Base-by-base conservation (phyloP, 53 echinoderm and acorn worm species). In the Luidia sarsii region DNA sequence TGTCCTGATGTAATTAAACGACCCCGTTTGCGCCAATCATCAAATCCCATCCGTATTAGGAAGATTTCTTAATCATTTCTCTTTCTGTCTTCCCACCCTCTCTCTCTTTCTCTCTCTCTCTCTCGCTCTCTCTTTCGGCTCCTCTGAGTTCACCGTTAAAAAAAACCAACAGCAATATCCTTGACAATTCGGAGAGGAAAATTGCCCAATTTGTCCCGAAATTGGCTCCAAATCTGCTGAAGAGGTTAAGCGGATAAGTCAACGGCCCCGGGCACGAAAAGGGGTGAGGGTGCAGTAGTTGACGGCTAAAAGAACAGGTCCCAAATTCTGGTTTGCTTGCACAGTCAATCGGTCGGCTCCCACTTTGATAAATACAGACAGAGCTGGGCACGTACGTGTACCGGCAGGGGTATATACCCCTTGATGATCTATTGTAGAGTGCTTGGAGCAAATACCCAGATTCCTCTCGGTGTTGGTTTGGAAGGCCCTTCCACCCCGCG, bases 181-280 rank as follows among this genome's bases (percentile, higher is more conserved):
- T 9, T 45, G 43, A 50, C 51, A 43, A 23, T 25, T 15, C 1
- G 19, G 48, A 38, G 28, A 14, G 10, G 33, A 69, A 69, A 69
- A 69, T 50, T 33, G 70, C 50, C 70, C 34, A 57, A 43, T 74
- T 74, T 57, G 74, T 33, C 28, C 59, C 43, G 28, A 77, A 77
- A 77, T 77, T 61, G 77, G 77, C 55, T 77, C 16, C 10, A 45
- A 61, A 77, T 77, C 61, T 77, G 45, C 60, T 77, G 54, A 72
- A 36, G 38, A 54, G 55, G 72, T 72, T 72, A 72, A 72, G 72
- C 72, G 38, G 55, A 55, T 77, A 77, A 43, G 48, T 59, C 61
- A 77, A 57, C 59, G 25, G 33, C 59, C 77, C 32, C 8, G 25
- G 77, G 48, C 56, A n/a, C n/a, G n/a, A n/a, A n/a, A n/a, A n/a